phyloP scores from a whole-genome alignment of 2,113 vertebrate genomes.

The Chloroceryle aenea region DNA sequence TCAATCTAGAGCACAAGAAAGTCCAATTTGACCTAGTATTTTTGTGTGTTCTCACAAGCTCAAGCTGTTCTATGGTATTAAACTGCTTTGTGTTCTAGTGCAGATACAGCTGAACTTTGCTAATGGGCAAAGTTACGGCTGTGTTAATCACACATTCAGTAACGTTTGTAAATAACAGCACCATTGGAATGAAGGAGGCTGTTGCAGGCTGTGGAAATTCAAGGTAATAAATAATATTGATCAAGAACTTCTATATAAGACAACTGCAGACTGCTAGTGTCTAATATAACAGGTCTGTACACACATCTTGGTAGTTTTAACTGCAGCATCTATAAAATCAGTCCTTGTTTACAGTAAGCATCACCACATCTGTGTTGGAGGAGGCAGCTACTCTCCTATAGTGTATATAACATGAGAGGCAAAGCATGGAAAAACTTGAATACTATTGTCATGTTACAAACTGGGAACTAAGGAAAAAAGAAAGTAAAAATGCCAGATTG shows the following conservation, averaged over 20 bases:
- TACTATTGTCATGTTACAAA: not conserved
- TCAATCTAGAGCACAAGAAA: not conserved
- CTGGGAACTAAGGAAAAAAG: not conserved
- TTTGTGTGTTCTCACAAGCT: not conserved
- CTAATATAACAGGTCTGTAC: not conserved
- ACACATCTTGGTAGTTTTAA: not conserved
- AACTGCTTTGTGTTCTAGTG: not conserved
- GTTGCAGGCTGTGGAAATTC: not conserved
- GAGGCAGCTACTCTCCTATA: not conserved
- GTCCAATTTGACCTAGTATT: not conserved
- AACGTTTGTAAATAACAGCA: not conserved
- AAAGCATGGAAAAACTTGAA: not conserved
- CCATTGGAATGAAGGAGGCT: not conserved
- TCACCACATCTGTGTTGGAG: not conserved
- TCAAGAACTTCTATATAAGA: not conserved
- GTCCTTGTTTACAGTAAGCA: not conserved
- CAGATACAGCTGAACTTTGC: not conserved
- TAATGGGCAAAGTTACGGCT: not conserved
- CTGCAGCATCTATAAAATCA: not conserved
- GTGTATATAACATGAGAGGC: not conserved
- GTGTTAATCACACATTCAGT: not conserved
- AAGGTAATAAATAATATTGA: not conserved
- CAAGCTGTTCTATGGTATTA: not conserved
- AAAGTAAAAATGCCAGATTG: not conserved
- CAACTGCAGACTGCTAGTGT: not conserved